Conservation (phyloP, 2,888 invertebrate species). For the Ellobium chinense region DNA sequence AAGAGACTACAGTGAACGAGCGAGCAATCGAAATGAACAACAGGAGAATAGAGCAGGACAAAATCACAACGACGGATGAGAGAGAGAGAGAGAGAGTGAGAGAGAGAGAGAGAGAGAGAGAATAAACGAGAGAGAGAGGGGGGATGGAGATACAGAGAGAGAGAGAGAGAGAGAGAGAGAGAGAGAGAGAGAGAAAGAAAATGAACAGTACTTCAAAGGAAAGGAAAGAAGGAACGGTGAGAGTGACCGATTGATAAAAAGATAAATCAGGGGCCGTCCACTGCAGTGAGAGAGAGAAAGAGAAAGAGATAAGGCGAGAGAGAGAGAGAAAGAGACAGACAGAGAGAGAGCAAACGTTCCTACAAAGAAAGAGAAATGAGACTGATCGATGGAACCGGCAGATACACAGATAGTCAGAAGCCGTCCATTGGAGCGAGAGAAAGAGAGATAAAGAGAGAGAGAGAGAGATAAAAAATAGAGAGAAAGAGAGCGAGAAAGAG, state of each 20-base stretch:
- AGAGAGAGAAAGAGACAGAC: neutral
- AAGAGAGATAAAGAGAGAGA: too few relatives aligned
- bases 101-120: neutral
- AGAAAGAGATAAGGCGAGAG: neutral
- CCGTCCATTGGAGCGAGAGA: too few relatives aligned
- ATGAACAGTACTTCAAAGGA: neutral
- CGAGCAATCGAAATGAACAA: too few relatives aligned
- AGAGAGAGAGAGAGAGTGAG: constrained; percentile 9
- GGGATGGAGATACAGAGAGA: neutral
- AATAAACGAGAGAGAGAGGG: neutral
- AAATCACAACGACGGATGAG: too few relatives aligned
- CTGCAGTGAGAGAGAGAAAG: neutral
- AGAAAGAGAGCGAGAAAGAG: too few relatives aligned
- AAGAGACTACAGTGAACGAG: too few relatives aligned
- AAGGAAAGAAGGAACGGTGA: neutral
- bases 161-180: neutral
- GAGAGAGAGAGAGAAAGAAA: constrained; percentile 3
- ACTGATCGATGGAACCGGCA: too few relatives aligned
- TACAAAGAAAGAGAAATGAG: neutral
- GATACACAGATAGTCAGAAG: too few relatives aligned
- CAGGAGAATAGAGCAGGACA: too few relatives aligned
- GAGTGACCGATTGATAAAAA: neutral
- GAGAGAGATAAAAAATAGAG: too few relatives aligned
- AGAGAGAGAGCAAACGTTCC: constrained; percentile 6
- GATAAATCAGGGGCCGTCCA: neutral